Evolutionary conservation across 2,113 vertebrate genomes (phyloP), one percentile per base, ranked within the genome.

Genomic region (Esox niger): DNA sequence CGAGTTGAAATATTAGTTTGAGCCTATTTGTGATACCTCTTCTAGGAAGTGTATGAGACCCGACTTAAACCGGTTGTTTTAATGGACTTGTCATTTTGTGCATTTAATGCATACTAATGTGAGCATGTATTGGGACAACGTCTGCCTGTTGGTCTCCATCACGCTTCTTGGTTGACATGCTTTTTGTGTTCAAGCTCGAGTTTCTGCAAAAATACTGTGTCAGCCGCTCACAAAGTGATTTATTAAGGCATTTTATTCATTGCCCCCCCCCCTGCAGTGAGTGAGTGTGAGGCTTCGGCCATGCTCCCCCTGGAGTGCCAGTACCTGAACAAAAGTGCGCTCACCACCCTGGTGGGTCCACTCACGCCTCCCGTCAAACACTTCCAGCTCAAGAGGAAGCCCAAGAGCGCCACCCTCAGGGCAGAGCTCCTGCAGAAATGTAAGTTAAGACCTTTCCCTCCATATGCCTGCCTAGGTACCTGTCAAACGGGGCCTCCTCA

Each of bases 281-380:
- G 90, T 2, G 97, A 99, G 86, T 98, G 97, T 13, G 97, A 98
- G 84, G 94, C 97, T 0, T 98, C 97, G 0, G 90, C 94, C 76
- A 98, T 98, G 97, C 88, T 99, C 83, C 97, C 97, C 0, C 84
- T 99, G 74, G 97, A 99, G 80, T 99, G 97, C 89, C 95, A 95
- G 87, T 98, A 97, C 85, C 90, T 99, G 84, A 99, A 99, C 76
- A 99, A 99, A 79, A 99, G 92, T 60, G 97, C 97, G 52, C 85
- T 98, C 87, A 96, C 95, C 31, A 95, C 95, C 0, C 89, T 99
- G 8, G 97, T 98, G 26, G 97, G 97, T 30, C 96, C 97, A 1
- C 95, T 98, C 35, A 96, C 96, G 0, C 97, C 95, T 2, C 95
- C 97, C 0, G 94, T 98, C 79, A 99, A 99, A 86, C 97, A 99